phyloP scores from a whole-genome alignment of 2,888 invertebrate genomes.

The Patella ulyssiponensis region DNA sequence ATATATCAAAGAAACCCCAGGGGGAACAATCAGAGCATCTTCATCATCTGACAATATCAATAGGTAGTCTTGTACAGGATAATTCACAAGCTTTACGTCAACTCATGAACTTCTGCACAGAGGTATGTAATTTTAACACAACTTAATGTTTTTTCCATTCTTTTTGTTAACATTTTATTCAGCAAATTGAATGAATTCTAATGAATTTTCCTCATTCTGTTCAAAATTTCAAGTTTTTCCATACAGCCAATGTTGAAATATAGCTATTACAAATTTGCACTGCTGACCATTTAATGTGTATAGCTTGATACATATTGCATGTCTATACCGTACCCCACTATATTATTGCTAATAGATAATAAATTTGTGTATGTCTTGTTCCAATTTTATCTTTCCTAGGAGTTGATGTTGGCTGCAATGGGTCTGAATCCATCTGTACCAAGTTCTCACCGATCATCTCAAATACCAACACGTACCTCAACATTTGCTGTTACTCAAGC shows the following conservation, averaged over 20 bases:
- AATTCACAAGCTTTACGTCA: constrained; percentile 76
- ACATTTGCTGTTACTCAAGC: constrained; percentile 78
- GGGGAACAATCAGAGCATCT: constrained; percentile 42
- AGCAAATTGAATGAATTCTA: not conserved
- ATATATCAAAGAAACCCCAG: constrained; percentile 54
- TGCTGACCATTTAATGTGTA: no score
- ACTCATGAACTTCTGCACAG: constrained; percentile 77
- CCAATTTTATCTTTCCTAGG: constrained; percentile 58
- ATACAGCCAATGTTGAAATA: no score
- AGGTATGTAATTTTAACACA: constrained; percentile 63
- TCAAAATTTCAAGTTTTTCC: no score
- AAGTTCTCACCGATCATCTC: constrained; percentile 35
- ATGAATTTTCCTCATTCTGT: no score
- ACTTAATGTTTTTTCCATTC: not conserved
- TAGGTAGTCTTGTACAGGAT: constrained; percentile 76
- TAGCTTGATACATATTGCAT: no score
- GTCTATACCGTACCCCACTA: no score
- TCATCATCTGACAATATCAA: constrained; percentile 69
- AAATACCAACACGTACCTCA: constrained; percentile 55
- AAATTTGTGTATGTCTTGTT: no score
- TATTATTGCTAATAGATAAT: no score
- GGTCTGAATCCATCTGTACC: constrained; percentile 50
- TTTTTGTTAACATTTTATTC: no score
- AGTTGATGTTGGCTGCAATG: constrained; percentile 74
- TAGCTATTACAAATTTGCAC: no score